Evolutionary conservation across 2,797 vertebrate species (phyloP), one percentile per base, ranked within the genome.

Genomic region (Sphaeramia orbicularis): DNA sequence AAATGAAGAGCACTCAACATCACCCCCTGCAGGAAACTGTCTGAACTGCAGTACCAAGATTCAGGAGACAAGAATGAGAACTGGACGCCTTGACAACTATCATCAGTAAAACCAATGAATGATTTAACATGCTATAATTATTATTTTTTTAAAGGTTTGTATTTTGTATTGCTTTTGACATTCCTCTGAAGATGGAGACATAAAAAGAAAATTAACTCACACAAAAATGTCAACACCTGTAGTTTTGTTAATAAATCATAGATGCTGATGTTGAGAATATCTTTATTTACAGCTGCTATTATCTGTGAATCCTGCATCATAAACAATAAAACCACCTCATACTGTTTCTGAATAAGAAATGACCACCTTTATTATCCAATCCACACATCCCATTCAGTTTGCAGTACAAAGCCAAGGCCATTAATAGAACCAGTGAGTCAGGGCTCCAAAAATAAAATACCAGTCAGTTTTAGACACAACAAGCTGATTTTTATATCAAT

Each of bases 291-390:
- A n/a, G n/a, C n/a, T n/a, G n/a, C n/a, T n/a, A n/a, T n/a, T n/a
- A n/a, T n/a, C n/a, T n/a, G n/a, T n/a, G n/a, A n/a, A n/a, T n/a
- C n/a, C 21, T 24, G 21, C 4, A 24, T 24, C 21, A 24, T 24
- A 24, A 24, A 59, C 7, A 65, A 61, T 11, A 53, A 45, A 27
- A 7, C 18, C 32, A 59, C 38, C 27, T 10, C 12, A 61, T 27
- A 38, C 14, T 6, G 9, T 10, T n/a, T 43, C 14, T 53, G 56
- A 69, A 42, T 88, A 86, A 83, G 80, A 93, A 93, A 93, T 90
- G 92, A 95, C 91, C 93, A 94, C 91, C 92, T 93, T 93, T 93
- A 95, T 92, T 92, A 83, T 90, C 94, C 90, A 93, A 87, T 93
- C 92, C 90, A 94, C 92, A 94, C 84, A 90, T 92, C 88, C 71